Percentiles rank a stretch among this genome's conserved stretches.
Evolutionary conservation across 2,797 vertebrate species (phyloP).

Genomic region (Tragelaphus eurycerus): DNA sequence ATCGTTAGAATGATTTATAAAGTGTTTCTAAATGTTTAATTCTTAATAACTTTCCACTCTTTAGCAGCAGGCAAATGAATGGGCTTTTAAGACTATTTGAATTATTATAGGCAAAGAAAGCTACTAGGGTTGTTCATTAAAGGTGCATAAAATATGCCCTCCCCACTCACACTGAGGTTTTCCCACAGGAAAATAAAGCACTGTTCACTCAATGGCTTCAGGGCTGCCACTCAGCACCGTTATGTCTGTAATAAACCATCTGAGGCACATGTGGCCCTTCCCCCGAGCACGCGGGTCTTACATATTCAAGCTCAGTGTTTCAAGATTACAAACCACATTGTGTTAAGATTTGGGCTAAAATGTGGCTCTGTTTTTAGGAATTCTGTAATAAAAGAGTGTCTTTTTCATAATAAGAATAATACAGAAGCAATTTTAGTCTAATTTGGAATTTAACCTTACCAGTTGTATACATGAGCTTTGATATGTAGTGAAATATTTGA

Average conservation of each 20-base stretch:
- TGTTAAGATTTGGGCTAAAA: neutral
- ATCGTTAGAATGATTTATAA: constrained; percentile 11
- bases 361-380: neutral
- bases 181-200: neutral
- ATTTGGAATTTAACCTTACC: neutral
- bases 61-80: constrained; percentile 4
- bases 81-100: constrained; percentile 37
- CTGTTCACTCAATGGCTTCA: neutral
- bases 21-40: neutral
- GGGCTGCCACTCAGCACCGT: neutral
- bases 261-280: neutral
- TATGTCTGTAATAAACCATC: neutral
- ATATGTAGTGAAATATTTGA: neutral
- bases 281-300: neutral
- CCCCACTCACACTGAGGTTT: neutral
- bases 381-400: neutral
- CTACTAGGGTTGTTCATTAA: neutral
- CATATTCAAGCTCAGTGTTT: neutral
- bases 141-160: neutral
- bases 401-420: neutral
- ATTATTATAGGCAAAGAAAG: constrained; percentile 13
- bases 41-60: constrained; percentile 22
- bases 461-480: neutral
- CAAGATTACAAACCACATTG: neutral
- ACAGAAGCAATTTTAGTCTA: neutral